phyloP scores from a whole-genome alignment of 1,140 invertebrate species.

The Probaryconus sp. region DNA sequence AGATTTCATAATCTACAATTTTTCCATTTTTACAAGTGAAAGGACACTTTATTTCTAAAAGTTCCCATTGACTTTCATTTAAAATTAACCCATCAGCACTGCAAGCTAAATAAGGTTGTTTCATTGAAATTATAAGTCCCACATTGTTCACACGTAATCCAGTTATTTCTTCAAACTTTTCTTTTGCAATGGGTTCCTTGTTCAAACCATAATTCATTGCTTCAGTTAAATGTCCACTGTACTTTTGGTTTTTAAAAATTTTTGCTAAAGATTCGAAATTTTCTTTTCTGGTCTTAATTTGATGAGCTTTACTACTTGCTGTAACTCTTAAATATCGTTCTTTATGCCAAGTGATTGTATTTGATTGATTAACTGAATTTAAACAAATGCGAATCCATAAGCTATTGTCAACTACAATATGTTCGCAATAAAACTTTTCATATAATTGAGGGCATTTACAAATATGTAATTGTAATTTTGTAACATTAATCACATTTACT shows the following conservation, averaged over 20 bases:
- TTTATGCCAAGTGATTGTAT: constrained; percentile 18
- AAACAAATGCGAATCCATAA: constrained; percentile 6
- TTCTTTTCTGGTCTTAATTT: constrained; percentile 1
- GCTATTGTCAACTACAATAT: neutral
- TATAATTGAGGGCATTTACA: neutral
- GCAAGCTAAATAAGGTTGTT: constrained; percentile 16
- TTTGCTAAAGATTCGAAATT: constrained; percentile 9
- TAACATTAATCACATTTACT: neutral
- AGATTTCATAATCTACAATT: constrained; percentile 8
- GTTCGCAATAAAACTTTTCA: constrained; percentile 4
- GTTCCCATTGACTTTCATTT: neutral
- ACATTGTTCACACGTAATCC: neutral
- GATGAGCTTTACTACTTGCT: constrained; percentile 5
- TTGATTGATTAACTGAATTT: constrained; percentile 16
- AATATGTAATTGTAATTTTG: neutral
- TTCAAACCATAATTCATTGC: constrained; percentile 7
- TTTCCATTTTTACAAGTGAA: constrained; percentile 5
- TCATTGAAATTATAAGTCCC: constrained; percentile 2
- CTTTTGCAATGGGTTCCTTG: constrained; percentile 5
- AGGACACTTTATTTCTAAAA: constrained; percentile 23
- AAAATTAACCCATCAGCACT: constrained; percentile 12
- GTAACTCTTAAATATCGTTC: constrained; percentile 10
- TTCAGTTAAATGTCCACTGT: constrained; percentile 4
- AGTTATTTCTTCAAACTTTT: constrained; percentile 1
- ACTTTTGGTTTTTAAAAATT: constrained; percentile 1